phyloP scores from a whole-genome alignment of 2,113 vertebrate species.

The Callipepla californica region DNA sequence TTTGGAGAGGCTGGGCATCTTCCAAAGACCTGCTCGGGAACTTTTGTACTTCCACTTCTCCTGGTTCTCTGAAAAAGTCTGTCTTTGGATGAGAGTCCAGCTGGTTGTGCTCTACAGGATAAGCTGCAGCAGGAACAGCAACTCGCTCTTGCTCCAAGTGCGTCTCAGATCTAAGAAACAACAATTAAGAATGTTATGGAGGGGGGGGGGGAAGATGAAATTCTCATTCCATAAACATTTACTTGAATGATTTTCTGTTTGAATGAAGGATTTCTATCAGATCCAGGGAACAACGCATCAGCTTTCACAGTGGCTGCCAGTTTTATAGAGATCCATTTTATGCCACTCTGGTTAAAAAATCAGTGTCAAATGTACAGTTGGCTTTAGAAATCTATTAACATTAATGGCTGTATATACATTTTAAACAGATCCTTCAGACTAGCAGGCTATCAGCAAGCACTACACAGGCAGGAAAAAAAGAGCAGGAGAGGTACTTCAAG shows the following conservation, averaged over 20 bases:
- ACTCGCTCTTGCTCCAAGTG: slow-evolving; percentile 75
- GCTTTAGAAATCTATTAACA: not conserved
- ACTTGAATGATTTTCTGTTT: not conserved
- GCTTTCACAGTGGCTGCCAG: not conserved
- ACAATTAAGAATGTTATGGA: not conserved
- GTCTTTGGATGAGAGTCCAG: slow-evolving; percentile 85
- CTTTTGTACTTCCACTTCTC: slow-evolving; percentile 81
- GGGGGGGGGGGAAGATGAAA: rapidly evolving
- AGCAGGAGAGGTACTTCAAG: not conserved
- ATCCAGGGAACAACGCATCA: not conserved
- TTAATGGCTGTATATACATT: not conserved
- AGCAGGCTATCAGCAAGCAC: not conserved
- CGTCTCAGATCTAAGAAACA: slow-evolving; percentile 72
- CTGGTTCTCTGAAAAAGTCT: slow-evolving; percentile 87
- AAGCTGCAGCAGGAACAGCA: slow-evolving; percentile 75
- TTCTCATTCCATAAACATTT: not conserved
- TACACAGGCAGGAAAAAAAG: not conserved
- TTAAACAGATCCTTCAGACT: not conserved
- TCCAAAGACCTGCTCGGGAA: slow-evolving; percentile 85
- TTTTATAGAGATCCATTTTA: not conserved
- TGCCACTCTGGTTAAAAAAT: not conserved
- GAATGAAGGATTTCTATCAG: not conserved
- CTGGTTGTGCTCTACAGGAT: slow-evolving; percentile 82
- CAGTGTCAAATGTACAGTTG: not conserved
- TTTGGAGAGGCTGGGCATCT: slow-evolving; percentile 79